A percentile compares a stretch with the other conserved stretches of the same genome.
Conservation (phyloP, 1,140 invertebrate genomes). For the Leptestheria dahalacensis region DNA sequence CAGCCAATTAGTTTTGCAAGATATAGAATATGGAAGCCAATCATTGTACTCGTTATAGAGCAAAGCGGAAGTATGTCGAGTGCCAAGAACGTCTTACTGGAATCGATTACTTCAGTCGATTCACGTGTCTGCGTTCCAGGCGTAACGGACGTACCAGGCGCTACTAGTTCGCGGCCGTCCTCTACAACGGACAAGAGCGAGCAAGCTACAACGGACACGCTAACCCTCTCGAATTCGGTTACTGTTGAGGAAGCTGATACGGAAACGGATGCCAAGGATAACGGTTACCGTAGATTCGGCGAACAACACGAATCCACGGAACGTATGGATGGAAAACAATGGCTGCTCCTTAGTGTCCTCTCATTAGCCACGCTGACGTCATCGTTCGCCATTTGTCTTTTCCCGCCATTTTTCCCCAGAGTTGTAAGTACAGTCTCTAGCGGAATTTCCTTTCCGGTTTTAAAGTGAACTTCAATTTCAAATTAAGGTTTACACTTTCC, state of each 20-base stretch:
- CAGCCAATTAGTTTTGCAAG: not conserved
- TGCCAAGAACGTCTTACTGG: not conserved
- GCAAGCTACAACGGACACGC: not conserved
- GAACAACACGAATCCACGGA: not conserved
- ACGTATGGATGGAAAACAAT: slow-evolving; percentile 16
- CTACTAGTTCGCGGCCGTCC: too few species aligned
- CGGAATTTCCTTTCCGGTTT: too few species aligned
- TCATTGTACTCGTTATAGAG: not conserved
- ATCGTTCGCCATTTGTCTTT: slow-evolving; percentile 23
- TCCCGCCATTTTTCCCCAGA: slow-evolving; percentile 25
- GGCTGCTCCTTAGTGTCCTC: slow-evolving; percentile 20
- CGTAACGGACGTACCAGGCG: too few species aligned
- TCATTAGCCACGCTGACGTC: slow-evolving; percentile 21
- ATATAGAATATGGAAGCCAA: not conserved
- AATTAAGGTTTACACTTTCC: not conserved
- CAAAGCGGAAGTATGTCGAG: not conserved
- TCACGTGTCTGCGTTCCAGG: not conserved
- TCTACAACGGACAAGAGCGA: not conserved
- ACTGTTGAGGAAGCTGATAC: not conserved
- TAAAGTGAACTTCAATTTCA: not conserved
- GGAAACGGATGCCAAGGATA: too few species aligned
- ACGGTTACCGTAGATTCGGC: not conserved
- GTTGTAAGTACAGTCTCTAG: slow-evolving; percentile 23
- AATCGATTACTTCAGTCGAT: not conserved
- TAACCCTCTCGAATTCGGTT: not conserved